Evolutionary conservation across 2,113 vertebrate species (phyloP).

Genomic region (Oncorhynchus tshawytscha): DNA sequence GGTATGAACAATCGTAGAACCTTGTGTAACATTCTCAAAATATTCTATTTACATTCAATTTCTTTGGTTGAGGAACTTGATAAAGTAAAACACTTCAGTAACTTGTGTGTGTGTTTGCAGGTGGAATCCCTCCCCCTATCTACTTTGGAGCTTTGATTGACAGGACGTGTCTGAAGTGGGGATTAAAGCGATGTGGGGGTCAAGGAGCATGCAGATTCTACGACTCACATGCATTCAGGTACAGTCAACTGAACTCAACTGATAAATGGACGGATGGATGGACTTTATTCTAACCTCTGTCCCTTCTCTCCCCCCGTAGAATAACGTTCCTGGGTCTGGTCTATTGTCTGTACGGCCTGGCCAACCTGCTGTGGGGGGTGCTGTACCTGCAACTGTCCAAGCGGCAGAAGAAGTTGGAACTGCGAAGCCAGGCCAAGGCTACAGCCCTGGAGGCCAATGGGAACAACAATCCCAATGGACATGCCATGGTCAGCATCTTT

Average conservation of each 20-base stretch:
- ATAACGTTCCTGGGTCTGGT: constrained; percentile 68
- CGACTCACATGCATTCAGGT: constrained; percentile 80
- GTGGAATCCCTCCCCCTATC: constrained; percentile 90
- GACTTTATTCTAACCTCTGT: neutral
- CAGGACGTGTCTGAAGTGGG: constrained; percentile 91
- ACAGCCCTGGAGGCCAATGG: constrained; percentile 40
- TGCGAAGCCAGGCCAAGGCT: constrained; percentile 54
- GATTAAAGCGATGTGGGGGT: constrained; percentile 77
- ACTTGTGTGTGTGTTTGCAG: constrained; percentile 60
- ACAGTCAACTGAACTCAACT: neutral
- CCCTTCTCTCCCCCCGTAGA: constrained; percentile 44
- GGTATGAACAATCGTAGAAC: no score
- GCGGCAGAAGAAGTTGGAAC: constrained; percentile 56
- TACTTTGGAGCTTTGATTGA: constrained; percentile 93
- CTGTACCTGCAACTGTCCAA: constrained; percentile 61
- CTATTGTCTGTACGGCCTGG: constrained; percentile 51
- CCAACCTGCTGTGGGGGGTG: constrained; percentile 52
- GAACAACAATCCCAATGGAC: constrained; percentile 19
- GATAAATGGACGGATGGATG: neutral
- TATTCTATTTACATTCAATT: neutral
- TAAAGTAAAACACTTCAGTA: neutral
- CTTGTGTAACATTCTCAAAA: neutral
- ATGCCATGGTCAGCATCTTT: constrained; percentile 41
- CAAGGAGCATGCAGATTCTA: constrained; percentile 85
- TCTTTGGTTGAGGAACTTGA: neutral